Evolutionary conservation across 2,888 invertebrate genomes (phyloP).

Genomic region (Tanaodytes sp.): DNA sequence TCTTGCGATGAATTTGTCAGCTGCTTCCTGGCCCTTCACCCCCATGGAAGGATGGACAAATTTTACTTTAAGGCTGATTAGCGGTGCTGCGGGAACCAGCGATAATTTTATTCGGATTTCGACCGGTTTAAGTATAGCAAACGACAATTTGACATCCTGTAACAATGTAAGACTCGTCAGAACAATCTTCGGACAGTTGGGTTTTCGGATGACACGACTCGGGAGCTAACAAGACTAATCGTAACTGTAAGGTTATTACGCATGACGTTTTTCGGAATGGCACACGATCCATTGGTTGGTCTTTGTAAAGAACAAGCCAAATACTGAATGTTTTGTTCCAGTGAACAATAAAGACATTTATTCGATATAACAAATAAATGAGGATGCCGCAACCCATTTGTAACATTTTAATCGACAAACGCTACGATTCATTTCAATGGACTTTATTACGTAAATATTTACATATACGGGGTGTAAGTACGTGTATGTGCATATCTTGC

Average conservation of each 20-base stretch:
- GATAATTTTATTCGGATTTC: no score
- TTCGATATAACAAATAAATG: conserved; percentile 4
- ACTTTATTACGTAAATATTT: conserved; percentile 15
- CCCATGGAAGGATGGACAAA: conserved; percentile 33
- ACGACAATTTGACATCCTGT: conserved; percentile 22
- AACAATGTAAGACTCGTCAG: conserved; percentile 14
- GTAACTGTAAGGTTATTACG: conserved; percentile 59
- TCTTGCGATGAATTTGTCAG: no score
- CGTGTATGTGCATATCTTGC: conserved; percentile 59
- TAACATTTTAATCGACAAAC: conserved; percentile 17
- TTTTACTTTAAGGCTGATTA: conserved; percentile 43
- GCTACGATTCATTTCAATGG: conserved; percentile 11
- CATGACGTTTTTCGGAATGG: conserved; percentile 54
- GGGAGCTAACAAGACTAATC: conserved; percentile 53
- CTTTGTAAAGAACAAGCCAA: conserved; percentile 48
- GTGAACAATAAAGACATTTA: conserved; percentile 14
- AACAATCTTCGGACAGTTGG: conserved; percentile 34
- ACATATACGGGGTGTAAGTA: background rate
- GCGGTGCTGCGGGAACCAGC: conserved; percentile 10
- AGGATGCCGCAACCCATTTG: conserved; percentile 17
- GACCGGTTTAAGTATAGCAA: no score
- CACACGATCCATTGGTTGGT: conserved; percentile 29
- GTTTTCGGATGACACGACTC: conserved; percentile 33
- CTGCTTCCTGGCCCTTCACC: no score
- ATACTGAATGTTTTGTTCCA: conserved; percentile 50